Conservation (phyloP, 2,113 vertebrate species). For the Pomatorhinus ruficollis region DNA sequence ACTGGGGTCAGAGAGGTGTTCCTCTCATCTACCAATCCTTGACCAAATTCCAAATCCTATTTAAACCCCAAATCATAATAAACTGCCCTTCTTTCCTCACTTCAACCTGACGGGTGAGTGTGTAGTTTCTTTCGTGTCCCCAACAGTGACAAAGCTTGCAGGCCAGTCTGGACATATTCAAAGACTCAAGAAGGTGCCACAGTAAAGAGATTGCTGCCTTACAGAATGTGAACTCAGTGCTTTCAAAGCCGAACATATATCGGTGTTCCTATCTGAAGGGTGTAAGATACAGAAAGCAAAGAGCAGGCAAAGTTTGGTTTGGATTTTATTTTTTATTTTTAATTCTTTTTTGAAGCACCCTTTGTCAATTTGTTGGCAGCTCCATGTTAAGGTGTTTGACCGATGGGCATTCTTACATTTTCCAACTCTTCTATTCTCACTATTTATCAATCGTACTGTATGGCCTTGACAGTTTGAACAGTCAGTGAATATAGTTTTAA, state of each 20-base stretch:
- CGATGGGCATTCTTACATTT: neutral
- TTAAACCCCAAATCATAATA: too few species aligned
- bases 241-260: rapidly evolving
- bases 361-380: neutral
- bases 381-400: neutral
- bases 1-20: too few species aligned
- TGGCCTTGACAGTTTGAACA: neutral
- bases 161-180: neutral
- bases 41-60: too few species aligned
- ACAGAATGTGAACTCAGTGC: neutral
- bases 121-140: too few species aligned
- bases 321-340: neutral
- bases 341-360: neutral
- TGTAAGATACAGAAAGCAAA: neutral
- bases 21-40: too few species aligned
- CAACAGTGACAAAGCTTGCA: neutral
- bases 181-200: neutral
- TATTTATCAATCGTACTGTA: neutral
- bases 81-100: too few species aligned
- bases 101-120: too few species aligned
- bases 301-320: neutral
- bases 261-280: neutral
- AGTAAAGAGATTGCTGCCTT: neutral
- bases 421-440: neutral
- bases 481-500: neutral